Percentiles rank a stretch among this genome's conserved stretches.
Evolutionary conservation across 1,140 invertebrate species (phyloP).

Genomic region (Nixonia krombeini): DNA sequence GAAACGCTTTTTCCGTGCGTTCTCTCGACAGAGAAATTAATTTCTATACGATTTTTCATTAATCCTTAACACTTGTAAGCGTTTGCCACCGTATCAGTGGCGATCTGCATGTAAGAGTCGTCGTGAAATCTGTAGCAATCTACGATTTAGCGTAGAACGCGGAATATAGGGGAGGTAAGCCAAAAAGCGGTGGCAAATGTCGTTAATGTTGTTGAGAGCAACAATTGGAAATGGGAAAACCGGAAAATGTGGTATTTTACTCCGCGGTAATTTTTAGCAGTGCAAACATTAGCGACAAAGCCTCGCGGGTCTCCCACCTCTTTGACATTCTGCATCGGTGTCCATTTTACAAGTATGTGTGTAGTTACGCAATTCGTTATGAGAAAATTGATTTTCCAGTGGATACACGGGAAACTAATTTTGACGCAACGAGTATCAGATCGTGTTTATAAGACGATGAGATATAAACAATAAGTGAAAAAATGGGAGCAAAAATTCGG

Average conservation of each 20-base stretch:
- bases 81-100: too few relatives aligned
- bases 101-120: conserved; percentile 14
- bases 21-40: conserved; percentile 26
- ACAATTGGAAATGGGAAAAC: too few relatives aligned
- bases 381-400: neutral
- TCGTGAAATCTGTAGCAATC: conserved; percentile 30
- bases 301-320: too few relatives aligned
- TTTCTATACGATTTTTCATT: neutral
- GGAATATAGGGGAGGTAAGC: too few relatives aligned
- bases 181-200: too few relatives aligned
- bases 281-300: too few relatives aligned
- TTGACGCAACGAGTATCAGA: conserved; percentile 3
- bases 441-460: conserved; percentile 34
- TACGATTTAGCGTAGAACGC: conserved; percentile 23
- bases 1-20: conserved; percentile 29
- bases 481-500: conserved; percentile 27
- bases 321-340: conserved; percentile 1
- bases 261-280: too few relatives aligned
- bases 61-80: neutral
- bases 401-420: neutral
- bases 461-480: conserved; percentile 28
- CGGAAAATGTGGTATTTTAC: too few relatives aligned
- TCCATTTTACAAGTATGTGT: neutral
- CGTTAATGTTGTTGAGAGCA: too few relatives aligned
- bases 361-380: neutral